phyloP scores from a whole-genome alignment of 2,888 invertebrate genomes.

The Acanthopleura granulata region DNA sequence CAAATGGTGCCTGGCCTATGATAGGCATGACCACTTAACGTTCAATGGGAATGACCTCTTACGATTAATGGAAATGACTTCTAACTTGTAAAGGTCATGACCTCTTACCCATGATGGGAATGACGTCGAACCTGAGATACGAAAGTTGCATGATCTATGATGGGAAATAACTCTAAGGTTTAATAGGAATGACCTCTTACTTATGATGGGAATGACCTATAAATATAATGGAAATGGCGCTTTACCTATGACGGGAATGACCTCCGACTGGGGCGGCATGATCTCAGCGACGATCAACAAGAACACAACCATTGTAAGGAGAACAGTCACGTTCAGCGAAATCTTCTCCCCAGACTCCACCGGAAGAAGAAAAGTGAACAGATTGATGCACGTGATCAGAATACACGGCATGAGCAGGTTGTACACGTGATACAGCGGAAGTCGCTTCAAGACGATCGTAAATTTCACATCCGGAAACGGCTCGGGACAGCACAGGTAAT shows the following conservation, averaged over 20 bases:
- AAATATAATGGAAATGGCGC: no score
- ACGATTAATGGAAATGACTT: no score
- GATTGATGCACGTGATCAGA: slow-evolving; percentile 17
- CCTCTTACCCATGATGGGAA: no score
- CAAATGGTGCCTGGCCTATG: no score
- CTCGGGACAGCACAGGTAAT: slow-evolving; percentile 24
- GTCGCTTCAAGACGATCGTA: slow-evolving; percentile 22
- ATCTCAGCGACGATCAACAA: neutral
- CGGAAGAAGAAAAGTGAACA: slow-evolving; percentile 22
- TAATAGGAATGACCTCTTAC: no score
- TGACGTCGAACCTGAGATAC: no score
- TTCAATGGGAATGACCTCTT: no score
- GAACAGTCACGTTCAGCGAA: slow-evolving; percentile 18
- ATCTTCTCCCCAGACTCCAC: slow-evolving; percentile 27
- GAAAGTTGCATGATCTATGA: no score
- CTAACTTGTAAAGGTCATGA: no score
- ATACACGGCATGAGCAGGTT: slow-evolving; percentile 22
- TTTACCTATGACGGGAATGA: slow-evolving; percentile 15
- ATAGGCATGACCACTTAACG: no score
- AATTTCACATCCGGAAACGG: slow-evolving; percentile 27
- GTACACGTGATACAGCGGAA: slow-evolving; percentile 18
- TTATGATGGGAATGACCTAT: no score
- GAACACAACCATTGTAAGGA: slow-evolving; percentile 22
- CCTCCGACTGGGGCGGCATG: slow-evolving; percentile 18
- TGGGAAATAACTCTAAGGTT: no score